These are phyloP conservation scores for Grapholita molesta DNA, from an alignment of 1,140 invertebrate genomes.

Conservation along the genomic window DNA sequence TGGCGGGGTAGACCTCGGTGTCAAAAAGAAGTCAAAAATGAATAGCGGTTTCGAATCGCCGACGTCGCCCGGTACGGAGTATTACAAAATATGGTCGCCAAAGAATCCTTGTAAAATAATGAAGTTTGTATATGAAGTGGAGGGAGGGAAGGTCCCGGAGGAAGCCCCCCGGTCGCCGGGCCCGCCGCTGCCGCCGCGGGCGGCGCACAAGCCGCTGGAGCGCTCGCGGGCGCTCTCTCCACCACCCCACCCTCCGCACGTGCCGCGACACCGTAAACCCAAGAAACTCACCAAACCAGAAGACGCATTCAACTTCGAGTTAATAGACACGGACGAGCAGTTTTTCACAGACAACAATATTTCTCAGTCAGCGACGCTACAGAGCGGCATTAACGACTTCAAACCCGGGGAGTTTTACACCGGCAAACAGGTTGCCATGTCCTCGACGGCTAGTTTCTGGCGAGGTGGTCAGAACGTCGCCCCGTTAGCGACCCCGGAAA, in stretches of 20 bases:
- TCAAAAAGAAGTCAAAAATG: constrained; percentile 72
- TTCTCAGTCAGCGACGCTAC: constrained; percentile 56
- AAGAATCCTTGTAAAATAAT: constrained; percentile 78
- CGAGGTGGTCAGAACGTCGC: constrained; percentile 67
- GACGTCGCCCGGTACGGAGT: constrained; percentile 78
- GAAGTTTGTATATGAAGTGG: constrained; percentile 77
- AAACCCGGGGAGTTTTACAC: constrained; percentile 74
- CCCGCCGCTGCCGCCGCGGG: constrained; percentile 71
- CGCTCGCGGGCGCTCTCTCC: constrained; percentile 79
- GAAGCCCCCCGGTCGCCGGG: constrained; percentile 71
- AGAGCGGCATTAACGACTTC: constrained; percentile 66
- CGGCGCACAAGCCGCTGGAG: constrained; percentile 81
- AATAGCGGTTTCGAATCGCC: constrained; percentile 74
- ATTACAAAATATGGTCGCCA: constrained; percentile 81
- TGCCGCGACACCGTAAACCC: constrained; percentile 80
- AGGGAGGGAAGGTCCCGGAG: constrained; percentile 73
- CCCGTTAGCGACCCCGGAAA: constrained; percentile 81
- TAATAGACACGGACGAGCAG: constrained; percentile 86
- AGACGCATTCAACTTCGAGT: constrained; percentile 87
- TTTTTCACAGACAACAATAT: constrained; percentile 75
- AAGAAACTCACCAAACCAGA: constrained; percentile 80
- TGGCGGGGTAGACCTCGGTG: constrained; percentile 57
- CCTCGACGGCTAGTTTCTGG: constrained; percentile 64
- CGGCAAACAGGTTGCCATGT: constrained; percentile 54
- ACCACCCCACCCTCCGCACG: constrained; percentile 71